These are phyloP conservation scores for Oxygymnocypris stewartii DNA, from an alignment of 2,113 vertebrate species.

Conservation along the genomic window DNA sequence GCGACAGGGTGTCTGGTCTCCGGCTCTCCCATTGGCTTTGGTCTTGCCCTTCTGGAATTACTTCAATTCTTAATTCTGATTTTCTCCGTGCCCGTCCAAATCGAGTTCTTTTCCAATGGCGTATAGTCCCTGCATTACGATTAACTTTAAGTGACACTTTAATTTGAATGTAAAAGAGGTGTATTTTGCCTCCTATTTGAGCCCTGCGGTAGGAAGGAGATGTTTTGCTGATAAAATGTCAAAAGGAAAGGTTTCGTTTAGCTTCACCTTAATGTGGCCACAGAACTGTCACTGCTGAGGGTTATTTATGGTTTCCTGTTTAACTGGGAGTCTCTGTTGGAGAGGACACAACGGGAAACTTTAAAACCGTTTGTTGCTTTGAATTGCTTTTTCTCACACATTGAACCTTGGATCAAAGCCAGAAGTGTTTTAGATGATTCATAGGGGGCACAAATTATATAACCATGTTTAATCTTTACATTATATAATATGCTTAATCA, in stretches of 20 bases:
- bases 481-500: not conserved
- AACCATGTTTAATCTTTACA: not conserved
- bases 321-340: conserved; percentile 41
- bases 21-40: conserved; percentile 20
- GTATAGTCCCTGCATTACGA: conserved; percentile 50
- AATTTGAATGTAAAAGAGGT: conserved; percentile 58
- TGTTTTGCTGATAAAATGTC: conserved; percentile 55
- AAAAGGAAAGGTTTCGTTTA: conserved; percentile 57
- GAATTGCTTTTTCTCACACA: conserved; percentile 20
- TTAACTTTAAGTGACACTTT: conserved; percentile 63
- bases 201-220: conserved; percentile 7
- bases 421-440: not conserved
- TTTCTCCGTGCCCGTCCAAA: conserved; percentile 37
- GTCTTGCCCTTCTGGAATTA: conserved; percentile 45
- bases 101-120: conserved; percentile 47
- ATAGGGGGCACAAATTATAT: not conserved
- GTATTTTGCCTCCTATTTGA: conserved; percentile 45
- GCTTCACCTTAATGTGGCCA: conserved; percentile 45
- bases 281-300: conserved; percentile 47
- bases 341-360: conserved; percentile 13
- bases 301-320: conserved; percentile 55
- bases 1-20: conserved; percentile 28
- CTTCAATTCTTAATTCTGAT: conserved; percentile 52
- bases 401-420: conserved; percentile 3
- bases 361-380: conserved; percentile 23